Conservation (phyloP, 2,888 invertebrate genomes). For the Trissoscelio sp. region DNA sequence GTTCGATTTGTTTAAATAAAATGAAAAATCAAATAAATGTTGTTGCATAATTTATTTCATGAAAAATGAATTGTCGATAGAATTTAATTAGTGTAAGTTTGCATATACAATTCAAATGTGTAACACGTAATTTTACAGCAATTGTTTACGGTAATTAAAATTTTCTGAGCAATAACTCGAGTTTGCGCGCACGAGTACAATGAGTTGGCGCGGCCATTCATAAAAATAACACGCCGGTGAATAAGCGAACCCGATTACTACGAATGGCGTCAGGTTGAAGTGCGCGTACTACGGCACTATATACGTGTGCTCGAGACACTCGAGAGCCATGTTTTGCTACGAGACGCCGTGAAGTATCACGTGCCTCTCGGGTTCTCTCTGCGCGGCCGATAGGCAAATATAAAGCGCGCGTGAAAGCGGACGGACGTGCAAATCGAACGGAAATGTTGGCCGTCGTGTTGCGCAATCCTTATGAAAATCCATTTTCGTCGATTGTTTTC, state of each 20-base stretch:
- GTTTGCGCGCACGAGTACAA: constrained; percentile 31
- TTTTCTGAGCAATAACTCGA: constrained; percentile 22
- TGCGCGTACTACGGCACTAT: constrained; percentile 72
- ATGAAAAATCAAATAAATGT: too few relatives aligned
- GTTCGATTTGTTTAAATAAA: too few relatives aligned
- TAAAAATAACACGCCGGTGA: constrained; percentile 79
- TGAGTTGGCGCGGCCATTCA: constrained; percentile 77
- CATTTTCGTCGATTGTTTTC: constrained; percentile 19
- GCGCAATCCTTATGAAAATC: constrained; percentile 37
- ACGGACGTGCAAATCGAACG: constrained; percentile 42
- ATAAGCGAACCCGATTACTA: constrained; percentile 72
- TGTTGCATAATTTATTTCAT: too few relatives aligned
- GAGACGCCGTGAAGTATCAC: constrained; percentile 30
- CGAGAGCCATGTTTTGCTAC: constrained; percentile 61
- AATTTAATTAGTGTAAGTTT: too few relatives aligned
- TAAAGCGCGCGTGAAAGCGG: constrained; percentile 70
- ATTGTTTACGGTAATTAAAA: neutral
- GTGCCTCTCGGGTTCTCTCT: constrained; percentile 13
- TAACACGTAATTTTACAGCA: neutral
- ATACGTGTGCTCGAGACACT: constrained; percentile 56
- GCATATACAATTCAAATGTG: too few relatives aligned
- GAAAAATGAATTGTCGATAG: too few relatives aligned
- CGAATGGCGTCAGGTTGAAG: constrained; percentile 60
- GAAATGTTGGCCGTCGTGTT: constrained; percentile 43
- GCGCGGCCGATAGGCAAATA: constrained; percentile 22